Evolutionary conservation across 2,113 vertebrate species (phyloP), one percentile per base, ranked within the genome.

Genomic region (Malurus elegans): DNA sequence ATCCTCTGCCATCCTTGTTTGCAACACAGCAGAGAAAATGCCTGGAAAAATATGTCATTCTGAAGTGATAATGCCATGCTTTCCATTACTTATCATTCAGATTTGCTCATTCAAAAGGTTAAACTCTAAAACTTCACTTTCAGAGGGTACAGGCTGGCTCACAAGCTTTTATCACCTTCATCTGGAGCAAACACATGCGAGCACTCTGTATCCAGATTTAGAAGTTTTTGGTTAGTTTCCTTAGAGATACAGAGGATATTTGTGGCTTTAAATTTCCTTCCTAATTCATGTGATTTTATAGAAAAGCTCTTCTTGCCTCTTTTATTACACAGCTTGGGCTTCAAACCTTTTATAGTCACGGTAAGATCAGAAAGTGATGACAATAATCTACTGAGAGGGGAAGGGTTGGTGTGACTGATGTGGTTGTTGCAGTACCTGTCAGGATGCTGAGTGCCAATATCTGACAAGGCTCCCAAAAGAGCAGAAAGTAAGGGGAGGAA

Each of bases 221-320:
- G 18, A 65, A 26, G 42, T 14, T 92, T 90, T 66, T 40, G 4
- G 12, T 32, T 92, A 65, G 20, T 81, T 84, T 91, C 60, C 47
- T 79, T 69, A 48, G 45, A 85, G 74, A 73, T 72, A 65, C 18
- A 65, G 75, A 72, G 75, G 74, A 76, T 90, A 79, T 75, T 73
- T 79, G 84, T 92, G 72, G 73, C 80, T 92, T 94, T 90, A 79
- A 85, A 53, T 76, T 95, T 94, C 47, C 58, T 88, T 88, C 42
- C 62, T 65, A 90, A 66, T 85, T 87, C 10, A 36, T 79, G 31
- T 91, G 81, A 91, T 94, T 84, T 76, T 65, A 61, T 21, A 86
- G 67, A 85, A 82, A 50, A 20, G 8, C 5, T 65, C 31, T 51
- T 71, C 34, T 75, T 82, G 40, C 45, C 14, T 81, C 57, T 31